phyloP scores from a whole-genome alignment of 2,888 invertebrate species.

The Hetaerina titia region DNA sequence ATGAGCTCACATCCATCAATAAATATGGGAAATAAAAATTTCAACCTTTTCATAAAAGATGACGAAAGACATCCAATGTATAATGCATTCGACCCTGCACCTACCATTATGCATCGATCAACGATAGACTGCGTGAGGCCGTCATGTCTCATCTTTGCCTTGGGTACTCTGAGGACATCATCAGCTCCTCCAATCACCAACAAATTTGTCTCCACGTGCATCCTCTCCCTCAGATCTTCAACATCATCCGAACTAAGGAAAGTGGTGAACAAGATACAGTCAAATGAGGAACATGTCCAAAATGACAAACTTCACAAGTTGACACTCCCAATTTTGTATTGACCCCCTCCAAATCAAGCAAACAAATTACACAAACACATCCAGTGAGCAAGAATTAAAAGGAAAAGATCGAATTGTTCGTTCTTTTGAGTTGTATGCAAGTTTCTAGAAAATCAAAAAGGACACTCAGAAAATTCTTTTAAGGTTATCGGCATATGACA shows the following conservation, averaged over 20 bases:
- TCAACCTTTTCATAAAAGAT: neutral
- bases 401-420: too few species aligned
- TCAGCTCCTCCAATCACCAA: constrained; percentile 90
- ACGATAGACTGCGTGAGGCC: constrained; percentile 89
- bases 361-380: too few species aligned
- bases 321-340: too few species aligned
- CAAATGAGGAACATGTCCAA: too few species aligned
- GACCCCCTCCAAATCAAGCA: too few species aligned
- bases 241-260: constrained; percentile 84
- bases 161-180: constrained; percentile 85
- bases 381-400: too few species aligned
- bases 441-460: too few species aligned
- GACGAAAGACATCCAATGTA: too few species aligned
- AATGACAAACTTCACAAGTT: too few species aligned
- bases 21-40: neutral
- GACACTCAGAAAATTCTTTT: too few species aligned
- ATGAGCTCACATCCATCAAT: neutral
- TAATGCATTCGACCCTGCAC: constrained; percentile 69
- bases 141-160: constrained; percentile 85
- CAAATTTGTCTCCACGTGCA: constrained; percentile 87
- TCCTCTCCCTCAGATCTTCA: constrained; percentile 86
- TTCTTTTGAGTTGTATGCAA: too few species aligned
- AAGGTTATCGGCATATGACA: too few species aligned
- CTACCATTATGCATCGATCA: constrained; percentile 86
- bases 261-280: neutral